phyloP scores from a whole-genome alignment of 2,113 vertebrate genomes.

The Euleptes europaea region DNA sequence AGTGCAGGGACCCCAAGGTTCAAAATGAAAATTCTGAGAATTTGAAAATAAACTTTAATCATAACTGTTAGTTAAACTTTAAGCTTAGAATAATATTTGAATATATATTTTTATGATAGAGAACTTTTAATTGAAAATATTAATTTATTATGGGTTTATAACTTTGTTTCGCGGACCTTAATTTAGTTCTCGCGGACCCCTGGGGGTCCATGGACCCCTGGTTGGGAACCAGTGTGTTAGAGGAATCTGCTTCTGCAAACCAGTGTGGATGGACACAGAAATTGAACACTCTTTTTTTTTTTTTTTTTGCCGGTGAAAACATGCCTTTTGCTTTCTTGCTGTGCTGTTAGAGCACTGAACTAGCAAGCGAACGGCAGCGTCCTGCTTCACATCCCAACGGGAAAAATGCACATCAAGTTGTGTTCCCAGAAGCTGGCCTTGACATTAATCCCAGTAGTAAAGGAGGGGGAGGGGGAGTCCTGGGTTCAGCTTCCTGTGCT shows the following conservation, averaged over 20 bases:
- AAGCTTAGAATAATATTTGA: no score
- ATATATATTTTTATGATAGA: no score
- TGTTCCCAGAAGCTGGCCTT: slow-evolving; percentile 57
- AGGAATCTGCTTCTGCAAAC: not conserved
- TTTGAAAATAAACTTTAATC: no score
- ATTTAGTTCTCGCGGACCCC: no score
- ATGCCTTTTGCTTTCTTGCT: not conserved
- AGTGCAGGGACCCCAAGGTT: no score
- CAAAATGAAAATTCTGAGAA: no score
- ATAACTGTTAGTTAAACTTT: no score
- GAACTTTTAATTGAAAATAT: no score
- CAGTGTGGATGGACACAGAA: not conserved
- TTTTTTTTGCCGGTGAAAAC: slow-evolving; percentile 24
- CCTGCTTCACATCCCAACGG: slow-evolving; percentile 17
- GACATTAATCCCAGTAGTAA: slow-evolving; percentile 56
- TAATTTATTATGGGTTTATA: no score
- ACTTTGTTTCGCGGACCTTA: no score
- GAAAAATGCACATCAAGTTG: slow-evolving; percentile 43
- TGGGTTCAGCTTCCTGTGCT: slow-evolving; percentile 45
- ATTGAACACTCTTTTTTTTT: not conserved
- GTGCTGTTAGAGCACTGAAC: slow-evolving; percentile 27
- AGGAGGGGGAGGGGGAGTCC: slow-evolving; percentile 39
- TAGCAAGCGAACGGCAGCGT: slow-evolving; percentile 22
- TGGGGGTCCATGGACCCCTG: no score
- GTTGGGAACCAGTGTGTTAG: no score